Base-by-base conservation (phyloP, 2,113 vertebrate genomes). In the Rana temporaria region DNA sequence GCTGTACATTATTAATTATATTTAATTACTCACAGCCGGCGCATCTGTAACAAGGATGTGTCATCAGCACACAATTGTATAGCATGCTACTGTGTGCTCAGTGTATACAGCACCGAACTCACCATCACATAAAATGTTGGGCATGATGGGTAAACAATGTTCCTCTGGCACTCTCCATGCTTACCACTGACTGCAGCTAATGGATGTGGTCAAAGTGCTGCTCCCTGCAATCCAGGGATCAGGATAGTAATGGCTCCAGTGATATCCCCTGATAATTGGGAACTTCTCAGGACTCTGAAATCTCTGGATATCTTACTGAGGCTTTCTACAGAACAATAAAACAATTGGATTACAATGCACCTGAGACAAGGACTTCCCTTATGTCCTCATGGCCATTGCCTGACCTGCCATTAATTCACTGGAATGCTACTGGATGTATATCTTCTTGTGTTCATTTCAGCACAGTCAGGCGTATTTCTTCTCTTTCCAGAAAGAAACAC, bases 201-300 rank as follows among this genome's bases (percentile, higher is more conserved):
- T 82, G 80, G 80, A 82, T 82, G 80, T 74, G 34, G 62, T 66
- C 38, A 24, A 66, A 53, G 76, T 32, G 63, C 76, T 78, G 24
- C 42, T 78, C 48, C 57, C 63, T 67, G 18, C 87, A 90, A 91
- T 78, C 78, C 84, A 85, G 56, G 86, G 85, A 87, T 91, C 81
- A 73, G 69, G 32, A 87, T 67, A 79, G 88, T 94, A 94, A 94
- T 93, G 92, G 93, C 86, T 87, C 90, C 88, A 85, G 76, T 53
- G 85, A 87, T 90, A 85, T 93, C 94, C 92, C 92, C 86, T 89
- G 93, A 86, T 85, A 81, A 88, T 88, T 90, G 86, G 87, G 85
- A 86, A 90, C 87, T 86, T 79, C 85, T 87, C 22, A 84, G 91
- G 88, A 85, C 89, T 85, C 69, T 85, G 84, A 32, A 68, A 56